Evolutionary conservation across 2,113 vertebrate species (phyloP), one percentile per base, ranked within the genome.

Genomic region (Psephotus haematonotus): DNA sequence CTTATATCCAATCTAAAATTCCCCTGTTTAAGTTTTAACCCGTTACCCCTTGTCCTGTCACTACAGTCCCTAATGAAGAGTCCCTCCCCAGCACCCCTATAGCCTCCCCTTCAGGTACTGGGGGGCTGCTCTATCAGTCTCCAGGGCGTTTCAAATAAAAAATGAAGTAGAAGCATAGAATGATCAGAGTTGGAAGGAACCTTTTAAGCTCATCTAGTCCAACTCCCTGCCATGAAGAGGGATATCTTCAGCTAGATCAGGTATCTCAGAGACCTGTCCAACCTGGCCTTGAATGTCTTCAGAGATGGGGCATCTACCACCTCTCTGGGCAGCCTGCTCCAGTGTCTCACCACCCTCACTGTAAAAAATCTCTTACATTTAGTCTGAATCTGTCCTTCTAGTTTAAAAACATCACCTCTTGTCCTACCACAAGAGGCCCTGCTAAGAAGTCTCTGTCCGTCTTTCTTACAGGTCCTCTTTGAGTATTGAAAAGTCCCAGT

Each of bases 221-320:
- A 43, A 33, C 9, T n/a, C 13, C 41, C 16, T 62, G 53, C 39
- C 2, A 0, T 10, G 17, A 29, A 17, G 57, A 74, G 33, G 64
- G 44, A 37, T 68, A 29, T 50, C 35, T 60, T 29, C 37, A 70
- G 33, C 50, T 9, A 23, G 13, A 50, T 3, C 53, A 43, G 13
- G 6, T 65, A 2, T 0, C 57, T 75, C 5, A 10, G 41, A 82
- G 35, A 41, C 37, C 25, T 0, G 0, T 62, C 33, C 78, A 41
- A 3, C 27, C 59, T n/a, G 31, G 5, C 28, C n/a, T 71, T 1
- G 2, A 27, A 13, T 47, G 41, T 79, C 44, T 86, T 46, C 37
- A 82, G 76, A 31, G 23, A 20, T 43, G 46, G 11, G 29, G 35
- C 37, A n/a, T 33, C 62, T 9, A 4, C 52, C 46, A 7, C 23